Conservation (phyloP, 2,888 invertebrate genomes). For the Coecobrya sp. region DNA sequence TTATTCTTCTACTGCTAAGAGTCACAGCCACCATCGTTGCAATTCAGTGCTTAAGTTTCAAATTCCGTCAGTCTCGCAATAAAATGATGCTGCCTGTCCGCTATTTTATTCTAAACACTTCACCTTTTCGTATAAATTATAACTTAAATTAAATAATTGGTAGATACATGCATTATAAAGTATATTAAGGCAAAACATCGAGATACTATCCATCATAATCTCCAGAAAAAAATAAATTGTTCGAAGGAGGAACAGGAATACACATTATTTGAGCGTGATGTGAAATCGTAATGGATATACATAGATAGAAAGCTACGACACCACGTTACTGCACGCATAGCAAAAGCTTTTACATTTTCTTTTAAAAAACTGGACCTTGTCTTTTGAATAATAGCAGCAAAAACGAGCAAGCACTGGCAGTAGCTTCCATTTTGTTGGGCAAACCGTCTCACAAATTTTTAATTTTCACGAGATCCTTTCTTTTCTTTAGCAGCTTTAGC, state of each 20-base stretch:
- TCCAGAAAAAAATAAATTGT: neutral
- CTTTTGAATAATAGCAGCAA: constrained; percentile 19
- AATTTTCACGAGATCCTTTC: constrained; percentile 71
- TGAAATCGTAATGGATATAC: constrained; percentile 59
- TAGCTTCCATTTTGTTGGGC: constrained; percentile 63
- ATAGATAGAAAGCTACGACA: neutral
- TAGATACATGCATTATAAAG: constrained; percentile 13
- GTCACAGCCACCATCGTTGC: constrained; percentile 6
- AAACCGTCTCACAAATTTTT: constrained; percentile 68
- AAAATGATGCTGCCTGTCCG: constrained; percentile 14
- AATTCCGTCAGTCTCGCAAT: constrained; percentile 1
- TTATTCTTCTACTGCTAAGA: constrained; percentile 11
- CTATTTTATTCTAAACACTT: constrained; percentile 53
- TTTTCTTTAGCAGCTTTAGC: constrained; percentile 26
- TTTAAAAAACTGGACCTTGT: constrained; percentile 36
- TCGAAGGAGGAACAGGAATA: constrained; percentile 41
- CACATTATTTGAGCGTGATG: constrained; percentile 68
- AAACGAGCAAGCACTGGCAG: neutral
- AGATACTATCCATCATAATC: constrained; percentile 27
- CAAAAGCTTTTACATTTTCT: constrained; percentile 15
- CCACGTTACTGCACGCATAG: constrained; percentile 38
- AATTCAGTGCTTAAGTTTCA: neutral
- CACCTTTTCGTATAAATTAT: constrained; percentile 57
- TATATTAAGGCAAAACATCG: constrained; percentile 23
- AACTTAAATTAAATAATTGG: constrained; percentile 76